Percentiles rank a stretch among this genome's conserved stretches.
Evolutionary conservation across 2,888 invertebrate genomes (phyloP).

Genomic region (Chalcosyrphus nemorum): DNA sequence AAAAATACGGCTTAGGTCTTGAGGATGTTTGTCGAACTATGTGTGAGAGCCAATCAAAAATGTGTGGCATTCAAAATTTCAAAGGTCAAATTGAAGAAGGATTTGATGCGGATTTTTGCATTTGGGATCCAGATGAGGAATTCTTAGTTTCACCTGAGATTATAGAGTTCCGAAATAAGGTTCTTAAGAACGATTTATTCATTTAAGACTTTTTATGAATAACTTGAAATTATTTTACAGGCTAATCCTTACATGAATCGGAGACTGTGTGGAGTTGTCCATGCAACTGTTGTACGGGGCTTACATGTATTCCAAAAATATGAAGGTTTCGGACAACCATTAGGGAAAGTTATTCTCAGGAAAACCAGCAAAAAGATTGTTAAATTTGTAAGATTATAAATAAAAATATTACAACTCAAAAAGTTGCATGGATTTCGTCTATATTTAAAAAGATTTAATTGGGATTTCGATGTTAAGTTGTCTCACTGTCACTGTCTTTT

Average conservation of each 20-base stretch:
- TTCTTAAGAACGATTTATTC: constrained; percentile 75
- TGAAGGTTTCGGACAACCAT: constrained; percentile 80
- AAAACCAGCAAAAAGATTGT: constrained; percentile 79
- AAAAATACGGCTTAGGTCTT: constrained; percentile 83
- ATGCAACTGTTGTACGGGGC: constrained; percentile 86
- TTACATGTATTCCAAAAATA: constrained; percentile 84
- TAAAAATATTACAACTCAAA: neutral
- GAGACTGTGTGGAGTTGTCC: constrained; percentile 85
- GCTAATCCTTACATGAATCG: constrained; percentile 86
- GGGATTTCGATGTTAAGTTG: no score
- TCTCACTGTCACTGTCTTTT: no score
- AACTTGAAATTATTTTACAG: no score
- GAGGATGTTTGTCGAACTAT: constrained; percentile 84
- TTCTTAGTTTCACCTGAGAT: constrained; percentile 84
- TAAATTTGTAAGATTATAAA: constrained; percentile 78
- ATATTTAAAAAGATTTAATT: no score
- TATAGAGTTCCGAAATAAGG: constrained; percentile 88
- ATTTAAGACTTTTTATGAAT: neutral
- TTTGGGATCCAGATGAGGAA: constrained; percentile 86
- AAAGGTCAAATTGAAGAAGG: constrained; percentile 86
- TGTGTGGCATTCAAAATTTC: constrained; percentile 84
- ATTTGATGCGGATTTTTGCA: constrained; percentile 88
- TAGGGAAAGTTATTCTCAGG: constrained; percentile 80
- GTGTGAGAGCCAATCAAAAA: constrained; percentile 84
- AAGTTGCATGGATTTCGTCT: no score